Evolutionary conservation across 2,113 vertebrate species (phyloP).

Genomic region (Agapornis roseicollis): DNA sequence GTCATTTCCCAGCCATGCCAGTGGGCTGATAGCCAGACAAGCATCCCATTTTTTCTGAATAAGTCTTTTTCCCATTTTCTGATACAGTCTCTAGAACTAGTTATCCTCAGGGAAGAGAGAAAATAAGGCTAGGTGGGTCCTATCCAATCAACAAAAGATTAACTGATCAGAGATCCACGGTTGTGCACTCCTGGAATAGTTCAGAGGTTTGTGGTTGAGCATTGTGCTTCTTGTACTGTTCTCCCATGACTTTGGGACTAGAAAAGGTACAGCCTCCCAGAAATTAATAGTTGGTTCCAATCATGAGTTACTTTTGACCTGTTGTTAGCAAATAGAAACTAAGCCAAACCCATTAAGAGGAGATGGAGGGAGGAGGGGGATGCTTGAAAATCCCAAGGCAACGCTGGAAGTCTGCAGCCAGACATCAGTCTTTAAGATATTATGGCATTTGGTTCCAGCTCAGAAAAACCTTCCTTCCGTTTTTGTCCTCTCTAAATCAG

Average conservation of each 20-base stretch:
- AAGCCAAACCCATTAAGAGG: not conserved
- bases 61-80: not conserved
- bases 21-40: not conserved
- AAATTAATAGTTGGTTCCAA: not conserved
- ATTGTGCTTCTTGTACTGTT: not conserved
- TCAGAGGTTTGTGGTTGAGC: not conserved
- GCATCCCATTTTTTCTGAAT: rapidly evolving
- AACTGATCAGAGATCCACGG: not conserved
- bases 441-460: not conserved
- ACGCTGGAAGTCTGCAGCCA: not conserved
- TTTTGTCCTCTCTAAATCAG: not conserved
- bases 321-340: not conserved
- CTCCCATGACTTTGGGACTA: not conserved
- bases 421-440: not conserved
- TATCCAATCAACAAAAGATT: not conserved
- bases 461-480: not conserved
- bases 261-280: not conserved
- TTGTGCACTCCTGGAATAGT: not conserved
- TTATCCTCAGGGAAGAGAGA: not conserved
- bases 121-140: not conserved
- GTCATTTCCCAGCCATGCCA: not conserved
- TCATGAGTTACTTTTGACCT: not conserved
- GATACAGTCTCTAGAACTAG: not conserved
- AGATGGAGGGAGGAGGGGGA: not conserved
- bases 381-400: not conserved